phyloP scores from a whole-genome alignment of 92 coral and sea anemone species.

The Siderastrea siderea region DNA sequence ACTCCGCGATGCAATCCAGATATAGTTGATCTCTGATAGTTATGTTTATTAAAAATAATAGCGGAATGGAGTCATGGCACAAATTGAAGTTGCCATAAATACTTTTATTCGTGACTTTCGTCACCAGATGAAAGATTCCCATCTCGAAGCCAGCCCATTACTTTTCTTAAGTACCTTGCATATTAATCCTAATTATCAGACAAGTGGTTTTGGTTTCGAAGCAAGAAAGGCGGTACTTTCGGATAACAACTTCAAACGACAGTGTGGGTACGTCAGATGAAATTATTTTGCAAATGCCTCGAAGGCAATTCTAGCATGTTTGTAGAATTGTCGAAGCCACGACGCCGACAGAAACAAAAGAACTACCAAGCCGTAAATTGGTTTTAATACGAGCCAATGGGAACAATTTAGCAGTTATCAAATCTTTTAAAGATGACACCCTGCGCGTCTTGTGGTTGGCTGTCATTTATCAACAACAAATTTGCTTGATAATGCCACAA shows the following conservation, averaged over 20 bases:
- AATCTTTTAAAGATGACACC: slow-evolving; percentile 97
- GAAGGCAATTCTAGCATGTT: slow-evolving; percentile 74
- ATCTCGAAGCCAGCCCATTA: slow-evolving; percentile 51
- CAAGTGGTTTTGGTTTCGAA: slow-evolving; percentile 77
- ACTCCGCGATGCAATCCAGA: not conserved
- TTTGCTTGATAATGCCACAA: slow-evolving; percentile 99
- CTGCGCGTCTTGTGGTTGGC: slow-evolving; percentile 95
- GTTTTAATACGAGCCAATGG: slow-evolving; percentile 96
- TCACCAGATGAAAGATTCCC: slow-evolving; percentile 57
- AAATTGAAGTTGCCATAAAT: not conserved
- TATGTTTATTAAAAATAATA: not conserved
- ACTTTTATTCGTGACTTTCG: slow-evolving; percentile 46
- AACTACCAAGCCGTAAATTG: slow-evolving; percentile 98
- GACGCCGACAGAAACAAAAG: slow-evolving; percentile 96
- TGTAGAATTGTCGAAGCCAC: slow-evolving; percentile 88
- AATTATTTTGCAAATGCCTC: slow-evolving; percentile 53
- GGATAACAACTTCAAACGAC: slow-evolving; percentile 48
- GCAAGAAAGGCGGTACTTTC: slow-evolving; percentile 56
- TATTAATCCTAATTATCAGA: slow-evolving; percentile 81
- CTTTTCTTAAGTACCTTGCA: slow-evolving; percentile 73
- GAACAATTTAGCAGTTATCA: slow-evolving; percentile 97
- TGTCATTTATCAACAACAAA: slow-evolving; percentile 99
- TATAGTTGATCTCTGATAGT: not conserved
- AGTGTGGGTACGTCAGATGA: slow-evolving; percentile 39
- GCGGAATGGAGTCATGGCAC: not conserved